Evolutionary conservation across 2,888 invertebrate genomes (phyloP).

Genomic region (Biston betularia): DNA sequence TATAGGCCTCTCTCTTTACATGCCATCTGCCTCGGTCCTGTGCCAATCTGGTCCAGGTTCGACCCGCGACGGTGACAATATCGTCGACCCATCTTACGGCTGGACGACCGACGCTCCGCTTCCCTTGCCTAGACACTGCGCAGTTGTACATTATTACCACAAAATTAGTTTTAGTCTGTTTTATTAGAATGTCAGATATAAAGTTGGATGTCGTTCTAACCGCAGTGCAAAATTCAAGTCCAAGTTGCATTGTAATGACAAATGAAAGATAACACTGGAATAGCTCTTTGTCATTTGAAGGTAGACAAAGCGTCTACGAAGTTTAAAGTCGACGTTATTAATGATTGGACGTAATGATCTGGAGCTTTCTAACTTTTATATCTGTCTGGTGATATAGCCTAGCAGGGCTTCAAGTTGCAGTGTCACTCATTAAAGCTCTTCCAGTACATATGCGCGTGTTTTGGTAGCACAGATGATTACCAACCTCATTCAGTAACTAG

Average conservation of each 20-base stretch:
- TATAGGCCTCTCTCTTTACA: too few species aligned
- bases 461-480: too few species aligned
- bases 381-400: background rate
- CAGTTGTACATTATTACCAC: constrained; percentile 69
- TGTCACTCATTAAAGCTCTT: background rate
- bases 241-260: constrained; percentile 35
- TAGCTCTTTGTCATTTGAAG: constrained; percentile 27
- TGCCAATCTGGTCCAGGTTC: too few species aligned
- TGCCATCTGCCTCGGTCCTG: too few species aligned
- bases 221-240: constrained; percentile 30
- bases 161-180: constrained; percentile 76
- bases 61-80: too few species aligned
- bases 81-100: too few species aligned
- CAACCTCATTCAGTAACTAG: too few species aligned
- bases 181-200: constrained; percentile 67
- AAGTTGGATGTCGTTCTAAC: constrained; percentile 45
- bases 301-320: constrained; percentile 34
- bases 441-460: too few species aligned
- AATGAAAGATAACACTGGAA: constrained; percentile 35
- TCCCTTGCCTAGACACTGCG: too few species aligned
- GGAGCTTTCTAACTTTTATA: constrained; percentile 1
- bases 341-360: constrained; percentile 22
- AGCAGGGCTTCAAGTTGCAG: background rate
- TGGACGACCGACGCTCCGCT: too few species aligned
- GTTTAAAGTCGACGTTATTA: constrained; percentile 29